Base-by-base conservation (phyloP, 2,113 vertebrate species). In the Probosciger aterrimus region DNA sequence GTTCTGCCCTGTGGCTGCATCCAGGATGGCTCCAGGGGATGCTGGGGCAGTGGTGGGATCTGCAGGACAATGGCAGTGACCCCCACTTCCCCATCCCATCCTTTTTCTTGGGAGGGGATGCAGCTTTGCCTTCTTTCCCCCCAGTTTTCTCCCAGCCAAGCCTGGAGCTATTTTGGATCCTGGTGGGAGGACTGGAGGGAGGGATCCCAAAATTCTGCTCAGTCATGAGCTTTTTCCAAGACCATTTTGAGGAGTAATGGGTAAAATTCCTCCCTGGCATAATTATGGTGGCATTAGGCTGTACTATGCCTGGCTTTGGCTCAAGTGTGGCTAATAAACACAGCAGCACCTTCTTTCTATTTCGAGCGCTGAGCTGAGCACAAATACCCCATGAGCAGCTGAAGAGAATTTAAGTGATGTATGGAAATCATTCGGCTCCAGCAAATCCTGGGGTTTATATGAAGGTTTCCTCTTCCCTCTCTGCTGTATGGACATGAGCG, bases 401-500 rank as follows among this genome's bases (percentile, higher is more conserved):
- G 43, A 70, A 33, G 82, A 63, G 60, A 70, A 50, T 30, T 87
- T 63, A 41, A 15, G 4, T 70, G 79, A 55, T 27, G 41, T 5
- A 8, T 80, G 69, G 75, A 59, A 93, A 76, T 74, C 1, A 18
- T 67, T 4, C 12, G 85, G 49, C 70, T 90, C 7, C 41, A 30
- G 49, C 35, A 53, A 27, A 62, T 67, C 73, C 83, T 23, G 75
- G 75, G 81, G 30, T 62, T 78, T 37, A 7, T 1, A 1, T n/a
- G 60, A 39, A 53, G 44, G 18, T 91, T 93, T 84, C 68, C 50
- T 73, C 78, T 83, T 64, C 82, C 28, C 59, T 62, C 68, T 35
- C 20, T 9, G 28, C 69, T 14, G 5, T 10, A 7, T 0, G 14
- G 77, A 33, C 81, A 50, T 0, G 1, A 65, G 80, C 0, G 0